Evolutionary conservation across 2,888 invertebrate genomes (phyloP).

Genomic region (Eristalis arbustorum): DNA sequence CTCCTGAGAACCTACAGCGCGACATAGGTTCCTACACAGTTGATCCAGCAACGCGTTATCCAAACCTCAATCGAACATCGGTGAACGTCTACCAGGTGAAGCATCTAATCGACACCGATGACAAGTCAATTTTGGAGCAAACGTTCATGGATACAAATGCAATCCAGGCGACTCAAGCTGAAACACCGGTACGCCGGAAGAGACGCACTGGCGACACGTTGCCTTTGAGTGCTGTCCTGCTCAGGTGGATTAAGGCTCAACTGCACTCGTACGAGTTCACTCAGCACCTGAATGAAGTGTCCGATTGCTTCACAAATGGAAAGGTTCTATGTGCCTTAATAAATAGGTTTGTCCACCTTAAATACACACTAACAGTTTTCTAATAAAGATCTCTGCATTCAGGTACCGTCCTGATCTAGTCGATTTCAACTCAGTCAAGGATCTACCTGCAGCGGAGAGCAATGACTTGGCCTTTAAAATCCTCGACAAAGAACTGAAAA

Average conservation of each 20-base stretch:
- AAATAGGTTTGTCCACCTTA: conserved; percentile 77
- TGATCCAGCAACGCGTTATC: conserved; percentile 93
- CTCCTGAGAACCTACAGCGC: conserved; percentile 96
- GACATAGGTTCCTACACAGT: conserved; percentile 93
- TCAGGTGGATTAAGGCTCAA: conserved; percentile 79
- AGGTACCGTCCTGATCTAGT: conserved; percentile 95
- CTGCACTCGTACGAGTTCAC: conserved; percentile 77
- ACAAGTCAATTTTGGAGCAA: conserved; percentile 83
- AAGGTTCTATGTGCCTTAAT: conserved; percentile 79
- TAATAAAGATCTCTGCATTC: conserved; percentile 8
- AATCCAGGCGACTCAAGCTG: conserved; percentile 84
- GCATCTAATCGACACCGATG: conserved; percentile 87
- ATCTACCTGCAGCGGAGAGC: conserved; percentile 85
- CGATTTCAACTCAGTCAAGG: conserved; percentile 85
- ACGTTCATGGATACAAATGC: conserved; percentile 81
- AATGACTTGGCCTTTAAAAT: conserved; percentile 93
- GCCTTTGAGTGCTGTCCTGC: conserved; percentile 77
- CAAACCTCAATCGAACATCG: conserved; percentile 88
- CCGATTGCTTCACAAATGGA: conserved; percentile 79
- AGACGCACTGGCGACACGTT: conserved; percentile 78
- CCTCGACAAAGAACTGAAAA: conserved; percentile 91
- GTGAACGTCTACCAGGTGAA: conserved; percentile 89
- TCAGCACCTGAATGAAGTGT: conserved; percentile 77
- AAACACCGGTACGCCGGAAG: conserved; percentile 81
- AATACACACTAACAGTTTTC: background rate